Evolutionary conservation across 2,888 invertebrate genomes (phyloP), one percentile per base, ranked within the genome.

Genomic region (Chymomyza fuscimana): DNA sequence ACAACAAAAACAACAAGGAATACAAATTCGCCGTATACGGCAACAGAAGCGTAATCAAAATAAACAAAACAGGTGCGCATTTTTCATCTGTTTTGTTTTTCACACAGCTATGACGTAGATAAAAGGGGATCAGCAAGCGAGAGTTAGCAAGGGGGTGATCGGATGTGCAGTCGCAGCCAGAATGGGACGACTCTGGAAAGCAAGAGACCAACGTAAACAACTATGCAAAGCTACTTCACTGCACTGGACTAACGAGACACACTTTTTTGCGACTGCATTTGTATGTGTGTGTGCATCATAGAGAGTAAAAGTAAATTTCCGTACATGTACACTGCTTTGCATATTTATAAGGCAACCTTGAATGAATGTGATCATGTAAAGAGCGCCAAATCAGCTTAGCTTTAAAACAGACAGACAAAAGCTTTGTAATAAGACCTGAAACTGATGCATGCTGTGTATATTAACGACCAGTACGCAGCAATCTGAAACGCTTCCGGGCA

Each of bases 21-120:
- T 63, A 52, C 63, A 52, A 58, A 50, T 32, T 65, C 78, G 70
- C n/a, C 76, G 63, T 54, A 70, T 66, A 32, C 73, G 63, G 50
- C 72, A 77, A 59, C 68, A 72, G 69, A 22, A 64, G 46, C 56
- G 54, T 67, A 76, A 75, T 77, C 80, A 83, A 83, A 87, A 83
- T 80, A 82, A 87, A 87, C 83, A 87, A 82, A 85, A 74, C 87
- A 87, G 83, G 81, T 83, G 86, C 72, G 74, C 81, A 85, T 76
- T 87, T 80, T 83, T 77, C 82, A 78, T 76, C 72, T 70, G 32
- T 52, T 56, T 6, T 5, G 22, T 9, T 22, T 9, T 19, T 9
- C 10, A 58, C 7, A 0, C 7, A 7, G 5, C 19, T 19, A 9
- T 58, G 59, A 22, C 60, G 52, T 4, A 58, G 5, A 19, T 36